phyloP scores from a whole-genome alignment of 2,888 invertebrate species.

The Hymenopus coronatus region DNA sequence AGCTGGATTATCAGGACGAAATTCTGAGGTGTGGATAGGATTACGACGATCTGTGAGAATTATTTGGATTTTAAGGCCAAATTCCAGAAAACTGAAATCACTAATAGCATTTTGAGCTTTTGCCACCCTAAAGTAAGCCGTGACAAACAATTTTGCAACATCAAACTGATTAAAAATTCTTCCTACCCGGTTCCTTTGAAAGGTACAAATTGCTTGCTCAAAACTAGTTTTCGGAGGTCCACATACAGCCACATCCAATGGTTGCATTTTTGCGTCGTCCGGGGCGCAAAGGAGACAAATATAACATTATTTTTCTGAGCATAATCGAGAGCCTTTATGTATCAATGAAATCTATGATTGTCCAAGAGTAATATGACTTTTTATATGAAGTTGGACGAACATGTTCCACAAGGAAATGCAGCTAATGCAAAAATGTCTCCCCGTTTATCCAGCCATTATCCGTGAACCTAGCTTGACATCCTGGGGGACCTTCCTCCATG shows the following conservation, averaged over 20 bases:
- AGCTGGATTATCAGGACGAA: too few species aligned
- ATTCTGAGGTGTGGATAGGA: too few species aligned
- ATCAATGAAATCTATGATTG: constrained; percentile 41
- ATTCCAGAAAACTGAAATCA: too few species aligned
- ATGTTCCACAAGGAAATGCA: constrained; percentile 37
- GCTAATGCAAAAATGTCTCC: constrained; percentile 38
- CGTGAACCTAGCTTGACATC: background rate
- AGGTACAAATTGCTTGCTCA: constrained; percentile 32
- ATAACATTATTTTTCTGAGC: constrained; percentile 38
- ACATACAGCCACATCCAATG: constrained; percentile 37
- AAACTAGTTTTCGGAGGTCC: constrained; percentile 40
- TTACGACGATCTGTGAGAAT: too few species aligned
- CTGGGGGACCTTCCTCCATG: background rate
- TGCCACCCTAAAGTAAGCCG: too few species aligned
- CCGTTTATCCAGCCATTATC: constrained; percentile 37
- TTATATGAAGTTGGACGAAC: constrained; percentile 36
- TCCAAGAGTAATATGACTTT: constrained; percentile 38
- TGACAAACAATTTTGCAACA: too few species aligned
- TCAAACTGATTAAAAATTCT: too few species aligned
- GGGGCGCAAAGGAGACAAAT: constrained; percentile 36
- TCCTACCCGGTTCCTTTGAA: too few species aligned
- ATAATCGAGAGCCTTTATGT: constrained; percentile 39
- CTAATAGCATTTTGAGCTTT: too few species aligned
- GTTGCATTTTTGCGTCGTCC: background rate
- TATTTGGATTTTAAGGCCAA: too few species aligned